Conservation (phyloP, 2,113 vertebrate genomes). For the Phyllostomus hastatus region DNA sequence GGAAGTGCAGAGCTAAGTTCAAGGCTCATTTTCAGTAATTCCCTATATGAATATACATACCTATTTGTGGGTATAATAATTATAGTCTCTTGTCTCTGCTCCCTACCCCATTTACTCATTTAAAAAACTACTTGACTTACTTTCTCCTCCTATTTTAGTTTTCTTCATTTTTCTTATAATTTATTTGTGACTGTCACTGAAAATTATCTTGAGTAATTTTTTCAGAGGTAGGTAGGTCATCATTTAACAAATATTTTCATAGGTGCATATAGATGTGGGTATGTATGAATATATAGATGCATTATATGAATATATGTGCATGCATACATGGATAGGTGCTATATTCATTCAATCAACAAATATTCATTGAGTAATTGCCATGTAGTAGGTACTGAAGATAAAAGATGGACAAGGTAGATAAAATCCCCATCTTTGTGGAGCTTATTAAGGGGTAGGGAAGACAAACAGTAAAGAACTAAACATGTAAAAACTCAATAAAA, state of each 20-base stretch:
- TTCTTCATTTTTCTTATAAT: neutral
- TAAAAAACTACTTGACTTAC: neutral
- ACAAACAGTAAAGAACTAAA: neutral
- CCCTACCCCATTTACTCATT: neutral
- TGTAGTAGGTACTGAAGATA: neutral
- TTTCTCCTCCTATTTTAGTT: neutral
- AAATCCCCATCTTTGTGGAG: neutral
- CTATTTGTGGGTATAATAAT: neutral
- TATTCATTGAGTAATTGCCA: neutral
- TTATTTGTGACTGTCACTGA: neutral
- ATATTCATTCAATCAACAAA: neutral
- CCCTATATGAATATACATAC: neutral
- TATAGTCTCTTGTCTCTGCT: neutral
- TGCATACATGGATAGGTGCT: neutral
- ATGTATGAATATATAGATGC: neutral
- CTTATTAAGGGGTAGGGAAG: neutral
- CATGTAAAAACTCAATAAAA: neutral
- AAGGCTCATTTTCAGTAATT: neutral
- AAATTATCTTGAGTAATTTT: neutral
- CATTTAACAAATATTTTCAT: neutral
- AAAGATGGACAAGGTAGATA: neutral
- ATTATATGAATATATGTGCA: neutral
- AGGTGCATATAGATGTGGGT: neutral
- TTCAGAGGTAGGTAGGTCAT: neutral
- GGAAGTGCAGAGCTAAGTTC: neutral